Conservation (phyloP, 2,797 vertebrate species). For the Callimico goeldii region DNA sequence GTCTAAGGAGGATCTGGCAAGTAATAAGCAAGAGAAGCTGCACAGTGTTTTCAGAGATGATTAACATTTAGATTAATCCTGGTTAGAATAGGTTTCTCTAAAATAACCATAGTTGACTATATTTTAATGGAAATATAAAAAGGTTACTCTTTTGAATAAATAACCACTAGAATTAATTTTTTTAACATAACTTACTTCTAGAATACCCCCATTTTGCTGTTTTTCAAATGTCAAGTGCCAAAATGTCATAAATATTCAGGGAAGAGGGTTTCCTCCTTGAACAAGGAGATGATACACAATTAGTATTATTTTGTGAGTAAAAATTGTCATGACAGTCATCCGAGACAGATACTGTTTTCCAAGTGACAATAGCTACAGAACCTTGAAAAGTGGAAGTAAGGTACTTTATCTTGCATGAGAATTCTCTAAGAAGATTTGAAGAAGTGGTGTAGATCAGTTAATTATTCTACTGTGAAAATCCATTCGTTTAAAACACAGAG, state of each 20-base stretch:
- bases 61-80: background rate
- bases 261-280: background rate
- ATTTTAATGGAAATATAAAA: conserved; percentile 2
- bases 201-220: background rate
- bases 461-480: background rate
- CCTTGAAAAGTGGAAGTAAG: background rate
- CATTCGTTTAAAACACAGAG: background rate
- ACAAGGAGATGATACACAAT: background rate
- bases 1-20: background rate
- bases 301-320: conserved; percentile 10
- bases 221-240: background rate
- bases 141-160: background rate
- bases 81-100: background rate
- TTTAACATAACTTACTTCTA: background rate
- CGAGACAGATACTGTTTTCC: background rate
- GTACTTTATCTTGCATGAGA: background rate
- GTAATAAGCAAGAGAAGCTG: background rate
- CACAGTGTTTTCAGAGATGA: background rate
- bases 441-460: background rate
- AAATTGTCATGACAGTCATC: background rate
- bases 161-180: background rate
- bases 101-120: background rate
- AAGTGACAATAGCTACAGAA: background rate
- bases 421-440: background rate
- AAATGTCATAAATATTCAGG: background rate